These are phyloP conservation scores for Scartelaos histophorus DNA, from an alignment of 2,113 vertebrate species.

Conservation along the genomic window DNA sequence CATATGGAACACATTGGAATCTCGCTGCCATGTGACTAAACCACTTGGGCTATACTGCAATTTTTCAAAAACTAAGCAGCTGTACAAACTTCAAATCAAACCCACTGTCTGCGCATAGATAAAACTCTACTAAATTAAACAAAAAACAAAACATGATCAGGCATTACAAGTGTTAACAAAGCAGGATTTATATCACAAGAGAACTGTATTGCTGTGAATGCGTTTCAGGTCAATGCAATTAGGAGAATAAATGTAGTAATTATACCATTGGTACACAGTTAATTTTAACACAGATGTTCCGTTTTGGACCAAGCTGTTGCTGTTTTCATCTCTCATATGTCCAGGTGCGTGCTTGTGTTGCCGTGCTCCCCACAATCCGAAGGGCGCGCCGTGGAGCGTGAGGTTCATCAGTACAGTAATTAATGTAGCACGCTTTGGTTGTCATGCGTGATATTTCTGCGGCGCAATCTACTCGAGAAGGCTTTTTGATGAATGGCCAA, in stretches of 20 bases:
- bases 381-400: slow-evolving; percentile 32
- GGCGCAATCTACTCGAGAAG: slow-evolving; percentile 67
- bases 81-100: neutral
- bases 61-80: neutral
- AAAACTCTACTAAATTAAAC: neutral
- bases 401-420: slow-evolving; percentile 72
- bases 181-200: neutral
- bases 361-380: slow-evolving; percentile 15
- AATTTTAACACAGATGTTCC: slow-evolving; percentile 5
- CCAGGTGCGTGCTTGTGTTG: slow-evolving; percentile 40
- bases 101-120: neutral
- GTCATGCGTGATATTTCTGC: slow-evolving; percentile 70
- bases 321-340: slow-evolving; percentile 6
- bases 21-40: neutral
- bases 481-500: slow-evolving; percentile 81
- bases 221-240: neutral
- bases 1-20: neutral
- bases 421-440: slow-evolving; percentile 72
- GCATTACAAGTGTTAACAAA: neutral
- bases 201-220: neutral
- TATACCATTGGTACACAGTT: neutral
- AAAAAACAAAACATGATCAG: neutral
- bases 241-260: neutral
- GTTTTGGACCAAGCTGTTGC: slow-evolving; percentile 3
- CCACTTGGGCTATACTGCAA: too few species aligned